Base-by-base conservation (phyloP, 2,797 vertebrate species). In the Sebastes matsubarae region DNA sequence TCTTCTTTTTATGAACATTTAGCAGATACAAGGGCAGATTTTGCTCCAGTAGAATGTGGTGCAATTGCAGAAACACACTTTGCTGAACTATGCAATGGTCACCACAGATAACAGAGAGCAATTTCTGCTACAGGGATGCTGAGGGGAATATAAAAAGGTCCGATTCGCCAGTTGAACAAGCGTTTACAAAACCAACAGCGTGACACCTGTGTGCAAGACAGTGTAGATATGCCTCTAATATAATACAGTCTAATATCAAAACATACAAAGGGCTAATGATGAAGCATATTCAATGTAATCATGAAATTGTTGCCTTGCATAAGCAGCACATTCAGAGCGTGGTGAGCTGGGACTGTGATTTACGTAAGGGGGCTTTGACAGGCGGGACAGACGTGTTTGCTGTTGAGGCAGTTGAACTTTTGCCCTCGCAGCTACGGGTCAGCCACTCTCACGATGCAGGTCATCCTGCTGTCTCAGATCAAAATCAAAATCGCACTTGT, bases 341-440 rank as follows among this genome's bases (percentile, higher is more conserved):
- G 27, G 5, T 38, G 54, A 72, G 29, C 9, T 59, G 55, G 36
- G 64, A 73, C 46, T 27, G 64, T 46, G 63, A 70, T 83, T 86
- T 79, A 79, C 57, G 81, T 34, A 38, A 68, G 64, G 54, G 50
- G 11, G 18, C 25, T 82, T 74, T 81, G 79, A 50, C 66, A 77
- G 72, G 18, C 36, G 3, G 10, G 59, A 77, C 61, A 61, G 68
- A 71, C 73, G 20, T 65, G 68, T 86, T 82, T 89, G 84, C 80
- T 82, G 79, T 72, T 71, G 77, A 73, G 57, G 79, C 68, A 72
- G 66, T 76, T 91, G 80, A 92, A 85, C 86, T 79, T 60, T 54
- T 64, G 70, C 22, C 81, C 87, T 77, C 74, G 52, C 80, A 67
- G 87, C 80, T 73, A 63, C 22, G 68, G 82, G 81, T 93, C 86